Evolutionary conservation across 2,888 invertebrate species (phyloP).

Genomic region (Andrena bucephala): DNA sequence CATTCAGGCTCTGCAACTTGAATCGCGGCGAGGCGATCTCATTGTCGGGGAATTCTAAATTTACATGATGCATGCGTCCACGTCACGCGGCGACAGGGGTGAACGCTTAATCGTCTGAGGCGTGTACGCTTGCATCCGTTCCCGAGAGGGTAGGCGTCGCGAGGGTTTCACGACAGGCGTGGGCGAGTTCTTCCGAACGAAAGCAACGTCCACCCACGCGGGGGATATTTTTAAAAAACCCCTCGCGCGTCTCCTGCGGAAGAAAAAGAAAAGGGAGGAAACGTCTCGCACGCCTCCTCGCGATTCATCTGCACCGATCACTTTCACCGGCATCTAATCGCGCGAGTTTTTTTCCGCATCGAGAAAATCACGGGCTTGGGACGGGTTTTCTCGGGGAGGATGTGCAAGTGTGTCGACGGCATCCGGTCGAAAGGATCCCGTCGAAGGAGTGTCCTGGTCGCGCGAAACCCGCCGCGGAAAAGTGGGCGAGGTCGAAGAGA

Average conservation of each 20-base stretch:
- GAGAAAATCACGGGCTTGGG: slow-evolving; percentile 27
- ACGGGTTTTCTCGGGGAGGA: slow-evolving; percentile 4
- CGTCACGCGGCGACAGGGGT: slow-evolving; percentile 48
- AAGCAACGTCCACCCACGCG: slow-evolving; percentile 15
- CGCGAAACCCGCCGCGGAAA: slow-evolving; percentile 3
- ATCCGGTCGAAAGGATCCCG: slow-evolving; percentile 52
- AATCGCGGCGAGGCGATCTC: slow-evolving; percentile 36
- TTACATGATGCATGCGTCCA: slow-evolving; percentile 38
- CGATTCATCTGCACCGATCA: background rate
- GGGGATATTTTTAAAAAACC: slow-evolving; percentile 28
- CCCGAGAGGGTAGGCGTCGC: slow-evolving; percentile 47
- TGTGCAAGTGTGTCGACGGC: slow-evolving; percentile 44
- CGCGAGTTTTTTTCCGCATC: slow-evolving; percentile 11
- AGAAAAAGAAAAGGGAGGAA: background rate
- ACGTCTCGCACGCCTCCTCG: background rate
- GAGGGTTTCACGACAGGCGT: slow-evolving; percentile 24
- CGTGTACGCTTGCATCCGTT: slow-evolving; percentile 9
- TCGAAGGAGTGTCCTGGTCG: background rate
- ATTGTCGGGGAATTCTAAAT: slow-evolving; percentile 48
- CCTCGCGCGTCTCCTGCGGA: background rate
- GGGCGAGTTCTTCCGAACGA: slow-evolving; percentile 13
- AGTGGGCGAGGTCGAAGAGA: slow-evolving; percentile 8
- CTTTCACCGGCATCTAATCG: slow-evolving; percentile 28
- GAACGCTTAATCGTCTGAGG: slow-evolving; percentile 47
- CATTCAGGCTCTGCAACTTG: slow-evolving; percentile 25